Conservation (phyloP, 2,888 invertebrate genomes). For the Chaetogeoica ovagalla region DNA sequence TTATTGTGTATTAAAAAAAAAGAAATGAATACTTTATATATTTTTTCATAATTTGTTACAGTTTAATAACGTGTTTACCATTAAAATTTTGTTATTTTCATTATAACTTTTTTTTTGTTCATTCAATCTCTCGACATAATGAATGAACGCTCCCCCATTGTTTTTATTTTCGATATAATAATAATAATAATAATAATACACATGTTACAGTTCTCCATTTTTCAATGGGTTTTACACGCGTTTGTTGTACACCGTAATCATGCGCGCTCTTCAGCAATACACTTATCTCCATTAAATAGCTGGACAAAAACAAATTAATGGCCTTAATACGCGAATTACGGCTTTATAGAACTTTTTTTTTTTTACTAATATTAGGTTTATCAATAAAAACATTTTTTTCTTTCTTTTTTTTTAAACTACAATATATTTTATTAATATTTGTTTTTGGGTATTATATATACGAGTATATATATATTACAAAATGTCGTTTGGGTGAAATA, state of each 20-base stretch:
- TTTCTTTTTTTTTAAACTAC: too few relatives aligned
- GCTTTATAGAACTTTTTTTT: not conserved
- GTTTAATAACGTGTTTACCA: not conserved
- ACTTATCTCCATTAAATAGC: not conserved
- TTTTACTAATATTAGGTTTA: too few relatives aligned
- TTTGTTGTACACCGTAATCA: constrained; percentile 2
- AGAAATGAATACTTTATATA: not conserved
- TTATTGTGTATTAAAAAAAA: not conserved
- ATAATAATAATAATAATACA: constrained; percentile 36
- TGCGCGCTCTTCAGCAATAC: constrained; percentile 26
- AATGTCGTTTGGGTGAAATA: too few relatives aligned
- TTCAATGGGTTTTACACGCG: constrained; percentile 18
- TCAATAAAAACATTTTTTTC: too few relatives aligned
- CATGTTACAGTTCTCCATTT: constrained; percentile 11
- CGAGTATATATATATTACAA: too few relatives aligned
- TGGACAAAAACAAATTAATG: constrained; percentile 2
- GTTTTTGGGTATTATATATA: too few relatives aligned
- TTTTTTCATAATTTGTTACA: not conserved
- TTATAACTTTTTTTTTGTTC: constrained; percentile 11
- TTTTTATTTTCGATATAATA: constrained; percentile 31
- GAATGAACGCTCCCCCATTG: not conserved
- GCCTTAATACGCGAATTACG: not conserved
- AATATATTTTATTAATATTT: too few relatives aligned
- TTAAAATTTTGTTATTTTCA: not conserved
- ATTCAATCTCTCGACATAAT: constrained; percentile 11